phyloP scores from a whole-genome alignment of 2,888 invertebrate genomes.

The Dichetophora obliterata region DNA sequence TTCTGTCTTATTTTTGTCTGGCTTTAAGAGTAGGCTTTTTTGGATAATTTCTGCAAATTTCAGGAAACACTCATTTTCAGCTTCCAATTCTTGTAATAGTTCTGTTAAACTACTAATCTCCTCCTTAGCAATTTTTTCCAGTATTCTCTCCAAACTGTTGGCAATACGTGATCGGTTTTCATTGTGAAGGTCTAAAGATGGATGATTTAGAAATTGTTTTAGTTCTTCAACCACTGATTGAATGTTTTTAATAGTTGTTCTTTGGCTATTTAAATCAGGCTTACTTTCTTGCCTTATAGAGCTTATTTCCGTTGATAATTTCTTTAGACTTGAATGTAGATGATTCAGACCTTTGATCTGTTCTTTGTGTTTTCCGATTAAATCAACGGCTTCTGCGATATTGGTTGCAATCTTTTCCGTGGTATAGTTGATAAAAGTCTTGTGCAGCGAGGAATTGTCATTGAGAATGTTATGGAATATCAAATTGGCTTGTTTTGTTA shows the following conservation, averaged over 20 bases:
- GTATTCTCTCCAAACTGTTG: background rate
- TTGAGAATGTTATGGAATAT: constrained; percentile 51
- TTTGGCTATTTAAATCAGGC: background rate
- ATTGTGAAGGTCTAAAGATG: background rate
- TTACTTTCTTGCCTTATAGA: constrained; percentile 12
- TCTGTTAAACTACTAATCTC: background rate
- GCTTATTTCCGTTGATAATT: background rate
- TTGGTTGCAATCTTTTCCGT: constrained; percentile 40
- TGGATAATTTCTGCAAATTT: constrained; percentile 3
- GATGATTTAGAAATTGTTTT: background rate
- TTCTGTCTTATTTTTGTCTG: background rate
- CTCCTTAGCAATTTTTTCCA: background rate
- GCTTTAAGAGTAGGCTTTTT: background rate
- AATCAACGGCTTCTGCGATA: background rate
- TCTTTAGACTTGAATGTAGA: background rate
- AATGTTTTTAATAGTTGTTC: background rate
- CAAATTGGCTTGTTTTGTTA: constrained; percentile 47
- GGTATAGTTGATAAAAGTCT: constrained; percentile 53
- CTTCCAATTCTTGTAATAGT: constrained; percentile 23
- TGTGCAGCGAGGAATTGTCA: constrained; percentile 51
- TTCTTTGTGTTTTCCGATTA: background rate
- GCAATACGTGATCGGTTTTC: background rate
- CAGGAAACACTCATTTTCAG: constrained; percentile 16
- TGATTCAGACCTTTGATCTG: background rate
- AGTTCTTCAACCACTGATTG: background rate